Percentiles rank a stretch among this genome's conserved stretches.
Evolutionary conservation across 2,797 vertebrate genomes (phyloP).

Genomic region (Gouania willdenowi): DNA sequence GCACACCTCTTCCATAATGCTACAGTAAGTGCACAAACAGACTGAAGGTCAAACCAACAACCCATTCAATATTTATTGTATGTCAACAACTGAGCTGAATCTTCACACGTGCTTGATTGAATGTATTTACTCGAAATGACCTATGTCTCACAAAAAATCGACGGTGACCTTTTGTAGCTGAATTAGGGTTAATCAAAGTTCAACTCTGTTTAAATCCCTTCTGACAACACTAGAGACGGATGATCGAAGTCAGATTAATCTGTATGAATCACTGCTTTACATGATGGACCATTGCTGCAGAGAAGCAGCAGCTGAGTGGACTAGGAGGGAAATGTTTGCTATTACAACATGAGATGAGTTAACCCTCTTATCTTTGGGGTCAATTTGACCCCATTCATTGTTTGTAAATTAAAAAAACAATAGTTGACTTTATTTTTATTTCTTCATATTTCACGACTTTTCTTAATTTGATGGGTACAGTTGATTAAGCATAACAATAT

Average conservation of each 20-base stretch:
- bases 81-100: conserved; percentile 8
- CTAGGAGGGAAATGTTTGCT: not conserved
- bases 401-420: too few species aligned
- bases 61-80: not conserved
- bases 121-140: conserved; percentile 16
- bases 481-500: too few species aligned
- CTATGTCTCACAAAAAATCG: conserved; percentile 4
- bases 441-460: too few species aligned
- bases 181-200: conserved; percentile 48
- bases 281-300: conserved; percentile 1
- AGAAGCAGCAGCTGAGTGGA: conserved; percentile 1
- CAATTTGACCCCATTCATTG: too few species aligned
- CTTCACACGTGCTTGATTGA: conserved; percentile 9
- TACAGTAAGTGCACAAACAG: too few species aligned
- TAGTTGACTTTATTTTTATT: too few species aligned
- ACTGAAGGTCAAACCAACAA: not conserved
- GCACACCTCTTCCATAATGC: too few species aligned
- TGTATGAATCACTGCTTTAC: conserved; percentile 18
- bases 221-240: conserved; percentile 15
- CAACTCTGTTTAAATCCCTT: conserved; percentile 20
- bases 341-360: conserved; percentile 1
- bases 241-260: conserved; percentile 20
- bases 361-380: conserved; percentile 28
- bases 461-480: too few species aligned
- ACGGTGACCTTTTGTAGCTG: conserved; percentile 9